phyloP scores from a whole-genome alignment of 2,888 invertebrate species.

The Mechanitis messenoides region DNA sequence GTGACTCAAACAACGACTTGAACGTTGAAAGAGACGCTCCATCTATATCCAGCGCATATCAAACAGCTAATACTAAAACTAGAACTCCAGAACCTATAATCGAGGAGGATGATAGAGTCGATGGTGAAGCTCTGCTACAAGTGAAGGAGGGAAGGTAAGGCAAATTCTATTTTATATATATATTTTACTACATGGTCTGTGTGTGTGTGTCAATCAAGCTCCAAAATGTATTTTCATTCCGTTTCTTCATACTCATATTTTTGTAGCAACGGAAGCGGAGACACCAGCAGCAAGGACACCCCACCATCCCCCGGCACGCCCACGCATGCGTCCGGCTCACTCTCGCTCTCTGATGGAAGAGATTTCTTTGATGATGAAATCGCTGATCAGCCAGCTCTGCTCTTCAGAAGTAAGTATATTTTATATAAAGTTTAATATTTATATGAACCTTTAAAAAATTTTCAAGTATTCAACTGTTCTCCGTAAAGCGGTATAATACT shows the following conservation, averaged over 20 bases:
- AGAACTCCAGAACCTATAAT: slow-evolving; percentile 61
- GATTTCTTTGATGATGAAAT: slow-evolving; percentile 94
- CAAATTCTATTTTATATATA: neutral
- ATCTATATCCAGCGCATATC: slow-evolving; percentile 67
- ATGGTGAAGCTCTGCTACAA: slow-evolving; percentile 53
- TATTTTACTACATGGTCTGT: neutral
- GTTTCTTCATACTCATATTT: neutral
- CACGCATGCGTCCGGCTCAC: slow-evolving; percentile 85
- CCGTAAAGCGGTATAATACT: too few relatives aligned
- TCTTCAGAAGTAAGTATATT: slow-evolving; percentile 80
- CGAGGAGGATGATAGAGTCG: slow-evolving; percentile 51
- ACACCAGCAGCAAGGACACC: slow-evolving; percentile 56
- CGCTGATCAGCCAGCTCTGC: slow-evolving; percentile 90
- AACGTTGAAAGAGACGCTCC: slow-evolving; percentile 66
- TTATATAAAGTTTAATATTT: too few relatives aligned
- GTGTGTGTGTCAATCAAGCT: too few relatives aligned
- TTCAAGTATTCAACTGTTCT: too few relatives aligned
- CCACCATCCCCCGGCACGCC: slow-evolving; percentile 85
- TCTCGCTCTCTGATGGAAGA: slow-evolving; percentile 87
- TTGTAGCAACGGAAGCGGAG: slow-evolving; percentile 37
- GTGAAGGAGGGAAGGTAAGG: slow-evolving; percentile 56
- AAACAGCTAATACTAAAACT: slow-evolving; percentile 74
- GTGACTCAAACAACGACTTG: slow-evolving; percentile 76
- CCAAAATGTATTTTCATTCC: too few relatives aligned
- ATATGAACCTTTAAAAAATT: too few relatives aligned